Percentiles rank a stretch among this genome's conserved stretches.
These are phyloP conservation scores for Cistogaster globosa DNA, from an alignment of 2,888 invertebrate species.

Conservation along the genomic window DNA sequence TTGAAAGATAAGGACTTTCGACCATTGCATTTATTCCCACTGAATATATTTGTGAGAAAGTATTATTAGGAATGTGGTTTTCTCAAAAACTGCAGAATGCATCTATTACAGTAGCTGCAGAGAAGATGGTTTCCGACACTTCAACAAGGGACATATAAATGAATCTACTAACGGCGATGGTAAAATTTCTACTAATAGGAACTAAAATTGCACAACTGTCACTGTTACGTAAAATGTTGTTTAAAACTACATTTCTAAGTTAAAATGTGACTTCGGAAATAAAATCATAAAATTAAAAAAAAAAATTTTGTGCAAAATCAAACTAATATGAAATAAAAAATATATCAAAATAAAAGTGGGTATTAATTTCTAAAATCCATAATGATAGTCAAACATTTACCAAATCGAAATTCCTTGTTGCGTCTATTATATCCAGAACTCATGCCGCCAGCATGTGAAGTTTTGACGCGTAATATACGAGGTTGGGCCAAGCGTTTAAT, in stretches of 20 bases:
- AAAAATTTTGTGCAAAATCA: constrained; percentile 33
- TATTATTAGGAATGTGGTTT: no score
- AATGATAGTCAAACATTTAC: constrained; percentile 81
- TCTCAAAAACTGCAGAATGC: no score
- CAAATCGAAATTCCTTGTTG: constrained; percentile 84
- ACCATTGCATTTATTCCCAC: no score
- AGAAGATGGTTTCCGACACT: no score
- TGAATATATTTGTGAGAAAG: no score
- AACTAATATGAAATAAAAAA: constrained; percentile 19
- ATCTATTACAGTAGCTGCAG: no score
- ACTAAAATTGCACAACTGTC: background rate
- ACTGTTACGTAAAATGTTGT: background rate
- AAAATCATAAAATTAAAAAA: background rate
- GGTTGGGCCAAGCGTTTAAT: constrained; percentile 84
- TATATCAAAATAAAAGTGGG: constrained; percentile 10
- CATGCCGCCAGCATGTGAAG: constrained; percentile 80
- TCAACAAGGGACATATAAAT: no score
- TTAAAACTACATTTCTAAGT: background rate
- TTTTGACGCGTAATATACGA: constrained; percentile 86
- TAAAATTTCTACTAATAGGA: no score
- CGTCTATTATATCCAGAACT: constrained; percentile 78
- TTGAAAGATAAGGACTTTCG: no score
- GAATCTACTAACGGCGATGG: no score
- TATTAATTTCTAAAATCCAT: constrained; percentile 31
- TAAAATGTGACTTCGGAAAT: background rate